These are phyloP conservation scores for Phallusia fumigata DNA, from an alignment of 23 tunicate genomes.

Conservation along the genomic window DNA sequence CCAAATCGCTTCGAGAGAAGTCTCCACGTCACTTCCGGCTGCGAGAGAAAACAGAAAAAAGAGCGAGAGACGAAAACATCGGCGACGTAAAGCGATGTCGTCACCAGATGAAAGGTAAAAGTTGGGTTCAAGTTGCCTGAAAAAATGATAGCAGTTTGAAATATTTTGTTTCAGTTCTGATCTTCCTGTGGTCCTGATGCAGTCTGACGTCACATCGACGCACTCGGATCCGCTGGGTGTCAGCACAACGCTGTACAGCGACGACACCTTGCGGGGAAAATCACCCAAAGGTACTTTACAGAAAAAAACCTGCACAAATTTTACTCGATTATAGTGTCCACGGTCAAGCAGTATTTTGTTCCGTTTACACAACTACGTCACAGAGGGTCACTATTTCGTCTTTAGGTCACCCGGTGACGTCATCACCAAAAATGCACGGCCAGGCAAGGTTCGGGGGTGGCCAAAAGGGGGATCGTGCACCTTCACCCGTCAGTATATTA, in stretches of 20 bases:
- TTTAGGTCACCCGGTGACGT: neutral
- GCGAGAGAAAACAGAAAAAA: neutral
- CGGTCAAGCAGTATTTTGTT: neutral
- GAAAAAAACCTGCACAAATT: no score
- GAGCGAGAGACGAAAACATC: neutral
- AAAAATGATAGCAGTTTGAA: neutral
- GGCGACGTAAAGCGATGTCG: neutral
- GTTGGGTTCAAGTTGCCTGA: neutral
- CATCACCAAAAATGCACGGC: neutral
- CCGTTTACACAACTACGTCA: neutral
- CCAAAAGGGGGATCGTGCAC: constrained; percentile 17
- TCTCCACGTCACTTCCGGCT: neutral
- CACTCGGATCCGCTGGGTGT: constrained; percentile 26
- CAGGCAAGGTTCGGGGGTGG: neutral
- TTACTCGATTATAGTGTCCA: no score
- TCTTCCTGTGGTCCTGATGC: constrained; percentile 41
- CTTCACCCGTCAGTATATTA: constrained; percentile 72
- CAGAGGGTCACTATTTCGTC: no score
- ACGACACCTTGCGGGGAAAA: constrained; percentile 10
- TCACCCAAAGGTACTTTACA: constrained; percentile 3
- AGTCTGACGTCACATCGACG: constrained; percentile 47
- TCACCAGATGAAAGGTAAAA: neutral
- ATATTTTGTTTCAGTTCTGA: constrained; percentile 34
- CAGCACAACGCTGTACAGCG: neutral
- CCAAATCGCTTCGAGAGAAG: constrained; percentile 1